Percentiles rank a stretch among this genome's conserved stretches.
Conservation (phyloP, 2,888 invertebrate genomes). For the Punctoribates punctum region DNA sequence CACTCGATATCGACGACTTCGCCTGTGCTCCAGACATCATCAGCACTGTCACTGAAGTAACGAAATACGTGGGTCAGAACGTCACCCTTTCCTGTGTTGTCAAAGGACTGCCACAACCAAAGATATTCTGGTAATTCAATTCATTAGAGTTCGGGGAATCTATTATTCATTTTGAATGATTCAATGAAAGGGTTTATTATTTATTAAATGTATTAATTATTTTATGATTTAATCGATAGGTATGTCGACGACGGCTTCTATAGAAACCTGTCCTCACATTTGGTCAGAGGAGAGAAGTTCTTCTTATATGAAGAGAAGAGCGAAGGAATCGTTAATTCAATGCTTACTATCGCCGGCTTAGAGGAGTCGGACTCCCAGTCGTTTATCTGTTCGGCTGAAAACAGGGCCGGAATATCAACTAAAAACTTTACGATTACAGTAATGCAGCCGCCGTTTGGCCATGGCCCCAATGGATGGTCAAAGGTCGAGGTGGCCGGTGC, state of each 20-base stretch:
- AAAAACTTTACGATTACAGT: conserved; percentile 84
- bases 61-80: conserved; percentile 75
- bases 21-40: conserved; percentile 48
- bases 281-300: conserved; percentile 39
- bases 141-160: conserved; percentile 23
- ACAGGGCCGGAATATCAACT: conserved; percentile 79
- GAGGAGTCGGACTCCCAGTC: conserved; percentile 76
- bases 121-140: conserved; percentile 74
- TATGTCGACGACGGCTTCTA: conserved; percentile 40
- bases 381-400: conserved; percentile 84
- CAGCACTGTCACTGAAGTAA: conserved; percentile 60
- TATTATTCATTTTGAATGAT: conserved; percentile 36
- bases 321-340: conserved; percentile 42
- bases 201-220: background rate
- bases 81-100: conserved; percentile 77
- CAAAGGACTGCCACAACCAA: conserved; percentile 73
- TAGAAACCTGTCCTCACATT: conserved; percentile 32
- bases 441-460: conserved; percentile 61
- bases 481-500: conserved; percentile 68
- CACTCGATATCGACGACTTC: conserved; percentile 47
- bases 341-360: conserved; percentile 61
- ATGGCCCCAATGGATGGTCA: conserved; percentile 66
- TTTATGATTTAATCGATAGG: background rate
- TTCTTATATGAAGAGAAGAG: conserved; percentile 37
- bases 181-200: too few species aligned